These are phyloP conservation scores for Takifugu bimaculatus DNA, from an alignment of 2,113 vertebrate species.

Conservation along the genomic window DNA sequence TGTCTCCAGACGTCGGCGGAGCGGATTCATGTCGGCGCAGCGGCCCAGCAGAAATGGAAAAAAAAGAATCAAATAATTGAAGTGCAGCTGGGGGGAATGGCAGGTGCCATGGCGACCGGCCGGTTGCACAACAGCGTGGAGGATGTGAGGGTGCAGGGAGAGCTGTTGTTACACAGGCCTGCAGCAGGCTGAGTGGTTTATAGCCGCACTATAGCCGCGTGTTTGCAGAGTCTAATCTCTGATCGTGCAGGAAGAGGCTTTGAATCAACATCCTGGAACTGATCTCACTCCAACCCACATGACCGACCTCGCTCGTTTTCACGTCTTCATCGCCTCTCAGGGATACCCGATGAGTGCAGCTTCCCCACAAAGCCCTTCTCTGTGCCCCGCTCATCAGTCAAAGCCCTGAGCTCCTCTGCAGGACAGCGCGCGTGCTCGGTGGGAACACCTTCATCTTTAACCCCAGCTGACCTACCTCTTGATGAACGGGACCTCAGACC, in stretches of 20 bases:
- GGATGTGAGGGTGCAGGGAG: constrained; percentile 32
- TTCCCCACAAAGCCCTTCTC: constrained; percentile 11
- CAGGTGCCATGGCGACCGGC: constrained; percentile 57
- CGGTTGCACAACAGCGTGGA: constrained; percentile 22
- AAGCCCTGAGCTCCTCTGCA: constrained; percentile 3
- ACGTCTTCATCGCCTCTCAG: background rate
- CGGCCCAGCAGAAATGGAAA: constrained; percentile 31
- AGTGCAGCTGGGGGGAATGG: constrained; percentile 20
- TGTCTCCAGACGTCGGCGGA: constrained; percentile 36
- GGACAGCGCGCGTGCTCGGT: constrained; percentile 12
- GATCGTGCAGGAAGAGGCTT: constrained; percentile 35
- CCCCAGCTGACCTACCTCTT: constrained; percentile 71
- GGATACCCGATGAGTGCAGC: background rate
- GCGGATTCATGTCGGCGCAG: constrained; percentile 8
- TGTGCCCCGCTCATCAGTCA: constrained; percentile 7
- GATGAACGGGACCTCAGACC: constrained; percentile 47
- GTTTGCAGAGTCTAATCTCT: constrained; percentile 27
- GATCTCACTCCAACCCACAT: background rate
- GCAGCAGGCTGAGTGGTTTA: constrained; percentile 28
- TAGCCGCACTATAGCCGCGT: constrained; percentile 2
- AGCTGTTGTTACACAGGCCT: constrained; percentile 15
- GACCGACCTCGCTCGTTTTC: background rate
- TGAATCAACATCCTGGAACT: constrained; percentile 27
- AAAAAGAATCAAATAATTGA: constrained; percentile 10
- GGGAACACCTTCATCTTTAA: constrained; percentile 49